Conservation (phyloP, 2,888 invertebrate genomes). For the Entomobrya proxima region DNA sequence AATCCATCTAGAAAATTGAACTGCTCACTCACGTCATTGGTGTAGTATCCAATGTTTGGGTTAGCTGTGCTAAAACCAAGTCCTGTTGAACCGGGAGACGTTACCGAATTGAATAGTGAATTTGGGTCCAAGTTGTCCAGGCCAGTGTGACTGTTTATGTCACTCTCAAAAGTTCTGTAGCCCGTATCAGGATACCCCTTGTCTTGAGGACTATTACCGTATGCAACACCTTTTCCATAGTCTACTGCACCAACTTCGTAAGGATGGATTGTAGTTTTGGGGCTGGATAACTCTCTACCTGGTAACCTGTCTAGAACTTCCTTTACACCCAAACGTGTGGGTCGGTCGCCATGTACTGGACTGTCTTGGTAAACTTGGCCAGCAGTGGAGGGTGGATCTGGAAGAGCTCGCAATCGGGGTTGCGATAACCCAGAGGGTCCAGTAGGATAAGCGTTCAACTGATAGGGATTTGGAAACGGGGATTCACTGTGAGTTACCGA, state of each 20-base stretch:
- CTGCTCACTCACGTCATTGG: slow-evolving; percentile 23
- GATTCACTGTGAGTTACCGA: slow-evolving; percentile 35
- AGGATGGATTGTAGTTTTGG: slow-evolving; percentile 72
- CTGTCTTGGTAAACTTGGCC: slow-evolving; percentile 71
- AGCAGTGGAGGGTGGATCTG: slow-evolving; percentile 49
- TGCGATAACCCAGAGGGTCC: not conserved
- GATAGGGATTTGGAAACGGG: slow-evolving; percentile 47
- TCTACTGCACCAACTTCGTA: slow-evolving; percentile 73
- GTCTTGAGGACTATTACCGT: slow-evolving; percentile 47
- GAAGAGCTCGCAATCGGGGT: slow-evolving; percentile 43
- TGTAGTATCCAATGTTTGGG: slow-evolving; percentile 15
- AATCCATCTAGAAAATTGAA: slow-evolving; percentile 47
- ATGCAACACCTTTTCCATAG: slow-evolving; percentile 72
- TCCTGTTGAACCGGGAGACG: not conserved
- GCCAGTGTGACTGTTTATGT: not conserved
- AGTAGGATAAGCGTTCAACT: slow-evolving; percentile 4
- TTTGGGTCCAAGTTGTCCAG: slow-evolving; percentile 37
- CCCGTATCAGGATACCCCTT: not conserved
- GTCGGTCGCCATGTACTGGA: slow-evolving; percentile 65
- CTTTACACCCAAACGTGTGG: slow-evolving; percentile 68
- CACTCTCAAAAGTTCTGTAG: slow-evolving; percentile 15
- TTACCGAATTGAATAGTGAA: slow-evolving; percentile 12
- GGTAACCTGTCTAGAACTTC: slow-evolving; percentile 69
- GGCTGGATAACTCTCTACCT: slow-evolving; percentile 22
- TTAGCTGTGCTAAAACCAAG: not conserved